Base-by-base conservation (phyloP, 2,113 vertebrate genomes). In the Lagopus leucura region DNA sequence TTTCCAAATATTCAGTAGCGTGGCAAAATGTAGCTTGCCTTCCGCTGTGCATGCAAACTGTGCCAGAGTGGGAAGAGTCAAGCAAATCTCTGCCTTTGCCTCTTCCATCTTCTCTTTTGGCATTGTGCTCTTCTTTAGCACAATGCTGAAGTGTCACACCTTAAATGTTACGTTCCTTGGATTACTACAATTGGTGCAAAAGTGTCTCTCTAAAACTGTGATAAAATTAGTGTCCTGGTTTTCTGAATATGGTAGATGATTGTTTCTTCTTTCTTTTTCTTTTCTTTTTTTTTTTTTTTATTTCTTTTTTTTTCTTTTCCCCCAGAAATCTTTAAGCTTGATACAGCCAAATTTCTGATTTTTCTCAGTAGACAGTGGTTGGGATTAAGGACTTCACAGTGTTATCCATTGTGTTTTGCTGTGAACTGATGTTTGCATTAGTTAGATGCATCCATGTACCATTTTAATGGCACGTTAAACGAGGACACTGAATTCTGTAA, bases 381-480 rank as follows among this genome's bases (percentile, higher is more conserved):
- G 38, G 74, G 25, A 43, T 76, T 42, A 47, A 24, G 18, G 19
- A 73, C 19, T 89, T 88, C 88, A 42, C 4, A 13, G 42, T 47
- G 15, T 30, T 92, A 74, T 28, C n/a, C 92, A 74, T 86, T 90
- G 66, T 72, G 5, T 82, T 70, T 60, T 93, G 57, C 57, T 65
- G 34, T 40, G 80, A 90, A 90, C 72, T 84, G 77, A 61, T 82
- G 74, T 90, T 94, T 95, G 55, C 63, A 76, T 94, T 84, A 89
- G 91, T 75, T 70, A 92, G 86, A 76, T 89, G 66, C 70, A 79
- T 24, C n/a, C 83, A 50, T 89, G 82, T 73, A 66, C 70, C 63
- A 77, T 84, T 95, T 95, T 82, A 95, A 93, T 85, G 92, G 12
- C 75, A 96, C 85, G 80, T 91, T 96, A 96, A 91, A 88, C 73